Evolutionary conservation across 1,140 invertebrate species (phyloP), one percentile per base, ranked within the genome.

Genomic region (Batillaria attramentaria): DNA sequence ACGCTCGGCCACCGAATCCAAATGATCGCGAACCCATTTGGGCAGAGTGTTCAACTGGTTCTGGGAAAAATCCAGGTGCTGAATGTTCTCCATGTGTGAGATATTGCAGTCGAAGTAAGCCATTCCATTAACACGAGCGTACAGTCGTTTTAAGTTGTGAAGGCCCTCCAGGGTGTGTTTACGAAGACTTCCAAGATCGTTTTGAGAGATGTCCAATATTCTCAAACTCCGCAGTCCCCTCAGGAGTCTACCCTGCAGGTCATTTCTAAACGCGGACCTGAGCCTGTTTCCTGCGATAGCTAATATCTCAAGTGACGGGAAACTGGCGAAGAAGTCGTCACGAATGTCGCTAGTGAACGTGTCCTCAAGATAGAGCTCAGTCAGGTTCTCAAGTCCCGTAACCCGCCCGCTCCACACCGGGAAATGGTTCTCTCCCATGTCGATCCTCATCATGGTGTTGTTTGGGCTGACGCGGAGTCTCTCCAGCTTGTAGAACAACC

Each of bases 11-110:
- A 70, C 33, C n/a, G 42, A 28, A n/a, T 76, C 42, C 2, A 79
- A 20, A 24, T 39, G 70, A 24, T 43, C n/a, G n/a, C 54, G 72
- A 1, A 28, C 66, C 24, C 2, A 18, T 20, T 4, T 37, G 4
- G 46, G 28, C 0, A 81, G 28, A 20, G 24, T 46, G 37, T 50
- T n/a, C 18, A 85, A 81, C 10, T 42, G 33, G 41, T 84, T 85
- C 16, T 50, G 31, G 3, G 81, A 78, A 10, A 85, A 43, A 73
- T 84, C 78, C 28, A 85, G 62, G 4, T 41, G 0, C 41, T 72
- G 37, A 5, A 85, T 50, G 10, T 72, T 80, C 18, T 3, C 31
- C 28, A 78, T 43, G 31, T 4, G 39, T 35, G 41, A 6, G 31
- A 80, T 72, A 5, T 79, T 66, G 0, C 43, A 33, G 1, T 39